Conservation (phyloP, 2,888 invertebrate genomes). For the Rhodophaea formosa region DNA sequence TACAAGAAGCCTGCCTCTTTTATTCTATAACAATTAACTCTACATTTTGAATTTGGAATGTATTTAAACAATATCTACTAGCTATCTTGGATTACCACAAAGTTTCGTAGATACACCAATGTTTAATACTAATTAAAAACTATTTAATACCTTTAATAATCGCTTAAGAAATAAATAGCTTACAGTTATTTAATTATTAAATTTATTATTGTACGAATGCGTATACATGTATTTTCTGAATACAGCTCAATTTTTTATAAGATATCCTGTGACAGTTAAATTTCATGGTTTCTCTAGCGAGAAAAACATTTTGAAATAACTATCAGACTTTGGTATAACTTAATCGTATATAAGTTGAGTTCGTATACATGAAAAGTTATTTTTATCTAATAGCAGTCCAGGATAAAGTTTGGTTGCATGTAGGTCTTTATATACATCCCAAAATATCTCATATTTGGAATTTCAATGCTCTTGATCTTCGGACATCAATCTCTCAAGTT, state of each 20-base stretch:
- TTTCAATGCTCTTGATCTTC: neutral
- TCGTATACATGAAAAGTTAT: slow-evolving; percentile 10
- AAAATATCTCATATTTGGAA: neutral
- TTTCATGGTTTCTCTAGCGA: slow-evolving; percentile 20
- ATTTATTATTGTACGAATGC: slow-evolving; percentile 79
- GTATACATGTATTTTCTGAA: slow-evolving; percentile 76
- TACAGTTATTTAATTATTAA: slow-evolving; percentile 54
- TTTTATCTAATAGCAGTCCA: neutral
- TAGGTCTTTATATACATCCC: neutral
- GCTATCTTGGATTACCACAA: slow-evolving; percentile 33
- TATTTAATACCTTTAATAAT: slow-evolving; percentile 56
- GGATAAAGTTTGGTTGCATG: neutral
- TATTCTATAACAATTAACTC: slow-evolving; percentile 27
- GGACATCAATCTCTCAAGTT: too few relatives aligned
- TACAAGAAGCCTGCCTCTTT: slow-evolving; percentile 17
- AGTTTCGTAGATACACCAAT: slow-evolving; percentile 50
- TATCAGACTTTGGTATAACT: slow-evolving; percentile 5
- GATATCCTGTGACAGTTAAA: slow-evolving; percentile 20
- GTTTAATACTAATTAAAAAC: slow-evolving; percentile 40
- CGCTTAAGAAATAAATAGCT: slow-evolving; percentile 72
- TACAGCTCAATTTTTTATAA: slow-evolving; percentile 59
- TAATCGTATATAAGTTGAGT: slow-evolving; percentile 2
- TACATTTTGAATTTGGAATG: slow-evolving; percentile 44
- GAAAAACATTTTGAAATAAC: neutral
- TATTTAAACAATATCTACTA: slow-evolving; percentile 33